Base-by-base conservation (phyloP, 1,140 invertebrate genomes). In the Dendroctonus valens region DNA sequence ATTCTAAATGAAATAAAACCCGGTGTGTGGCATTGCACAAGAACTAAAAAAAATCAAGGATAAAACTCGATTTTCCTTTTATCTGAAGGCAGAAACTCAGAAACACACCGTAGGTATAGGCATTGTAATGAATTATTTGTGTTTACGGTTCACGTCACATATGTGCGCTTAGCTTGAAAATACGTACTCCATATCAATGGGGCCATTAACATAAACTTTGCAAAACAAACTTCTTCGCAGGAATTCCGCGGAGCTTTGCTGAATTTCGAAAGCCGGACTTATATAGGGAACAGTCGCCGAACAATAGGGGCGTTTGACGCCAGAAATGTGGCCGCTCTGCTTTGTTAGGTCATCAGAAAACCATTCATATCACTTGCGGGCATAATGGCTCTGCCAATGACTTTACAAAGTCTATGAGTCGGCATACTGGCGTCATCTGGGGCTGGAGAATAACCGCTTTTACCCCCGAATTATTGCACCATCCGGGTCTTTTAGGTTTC, bases 281-380 rank as follows among this genome's bases (percentile, higher is more conserved):
- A 26, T 26, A 26, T 26, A 51, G 40, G 46, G 9, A 65, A 65
- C 52, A 50, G 53, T 42, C 60, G 41, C n/a, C 63, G 58, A 67
- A 67, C 65, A 67, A 67, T 67, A 60, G 65, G 12, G 51, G 49
- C 58, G 57, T 39, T 52, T 67, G 65, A 67, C 65, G 65, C 59
- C 69, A 70, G 63, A 70, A 61, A 68, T 67, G 65, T 42, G 65
- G 65, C 65, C 65, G 66, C 62, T 67, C 59, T 50, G 70, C 70
- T 69, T 73, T 73, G 72, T 73, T 71, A 67, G 72, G 72, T 73
- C 72, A 73, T 73, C 70, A 73, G 70, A 69, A 70, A 73, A 68
- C 70, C 72, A 73, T 73, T 73, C 70, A 71, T 73, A 73, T 73
- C 68, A 73, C 70, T 73, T 68, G 70, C 49, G 61, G 55, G 68